A percentile compares a stretch with the other conserved stretches of the same genome.
Evolutionary conservation across 1,140 invertebrate genomes (phyloP).

Genomic region (Listronotus oregonensis): DNA sequence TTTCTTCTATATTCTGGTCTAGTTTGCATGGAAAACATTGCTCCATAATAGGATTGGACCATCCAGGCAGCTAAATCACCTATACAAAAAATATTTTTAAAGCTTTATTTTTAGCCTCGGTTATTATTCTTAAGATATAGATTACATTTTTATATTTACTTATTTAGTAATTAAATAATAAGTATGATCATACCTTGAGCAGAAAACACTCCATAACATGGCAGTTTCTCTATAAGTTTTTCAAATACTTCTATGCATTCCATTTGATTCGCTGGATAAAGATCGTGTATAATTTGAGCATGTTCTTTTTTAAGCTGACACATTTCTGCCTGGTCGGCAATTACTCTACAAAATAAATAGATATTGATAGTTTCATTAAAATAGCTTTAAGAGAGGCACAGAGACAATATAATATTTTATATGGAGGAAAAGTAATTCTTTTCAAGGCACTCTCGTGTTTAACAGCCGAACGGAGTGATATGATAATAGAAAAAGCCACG

Average conservation of each 20-base stretch:
- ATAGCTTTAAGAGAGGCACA: no score
- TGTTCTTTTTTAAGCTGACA: constrained; percentile 74
- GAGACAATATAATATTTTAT: no score
- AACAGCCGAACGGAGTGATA: no score
- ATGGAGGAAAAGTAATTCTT: no score
- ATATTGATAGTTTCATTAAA: not conserved
- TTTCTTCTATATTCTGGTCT: constrained; percentile 78
- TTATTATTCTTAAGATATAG: no score
- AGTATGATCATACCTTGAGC: constrained; percentile 37
- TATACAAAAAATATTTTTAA: constrained; percentile 34
- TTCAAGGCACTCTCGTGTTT: no score
- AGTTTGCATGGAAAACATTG: constrained; percentile 91
- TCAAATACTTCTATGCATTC: constrained; percentile 81
- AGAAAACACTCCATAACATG: constrained; percentile 78
- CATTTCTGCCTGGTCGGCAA: constrained; percentile 68
- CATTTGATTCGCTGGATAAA: constrained; percentile 84
- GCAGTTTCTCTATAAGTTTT: constrained; percentile 73
- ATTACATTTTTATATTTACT: no score
- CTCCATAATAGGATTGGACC: constrained; percentile 86
- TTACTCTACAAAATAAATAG: constrained; percentile 56
- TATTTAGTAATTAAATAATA: no score
- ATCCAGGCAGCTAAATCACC: constrained; percentile 80
- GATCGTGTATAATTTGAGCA: constrained; percentile 78
- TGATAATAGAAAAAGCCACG: no score
- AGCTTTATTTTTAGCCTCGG: no score